Evolutionary conservation across 1,140 invertebrate species (phyloP).

Genomic region (Pseudomyrmex cubaensis): DNA sequence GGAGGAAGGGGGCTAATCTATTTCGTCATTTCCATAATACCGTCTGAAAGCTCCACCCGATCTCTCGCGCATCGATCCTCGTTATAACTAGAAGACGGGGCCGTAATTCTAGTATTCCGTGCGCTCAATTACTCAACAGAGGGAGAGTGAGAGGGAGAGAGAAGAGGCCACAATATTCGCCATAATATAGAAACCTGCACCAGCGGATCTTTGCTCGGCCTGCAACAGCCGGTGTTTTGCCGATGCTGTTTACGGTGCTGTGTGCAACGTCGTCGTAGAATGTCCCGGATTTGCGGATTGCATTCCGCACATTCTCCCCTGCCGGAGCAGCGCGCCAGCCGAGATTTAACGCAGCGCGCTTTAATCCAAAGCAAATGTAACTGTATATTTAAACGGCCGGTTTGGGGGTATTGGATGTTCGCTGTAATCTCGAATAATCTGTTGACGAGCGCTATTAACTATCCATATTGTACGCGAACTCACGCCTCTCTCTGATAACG

Average conservation of each 20-base stretch:
- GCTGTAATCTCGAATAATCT: slow-evolving; percentile 50
- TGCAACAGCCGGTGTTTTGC: slow-evolving; percentile 34
- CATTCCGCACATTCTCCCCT: slow-evolving; percentile 23
- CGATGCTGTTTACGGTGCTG: slow-evolving; percentile 26
- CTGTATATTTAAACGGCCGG: slow-evolving; percentile 49
- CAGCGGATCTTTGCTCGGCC: neutral
- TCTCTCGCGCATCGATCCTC: slow-evolving; percentile 5
- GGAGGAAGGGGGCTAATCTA: neutral
- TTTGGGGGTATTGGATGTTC: slow-evolving; percentile 8
- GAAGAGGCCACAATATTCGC: neutral
- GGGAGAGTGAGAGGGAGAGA: no score
- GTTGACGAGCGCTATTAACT: slow-evolving; percentile 40
- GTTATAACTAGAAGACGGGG: neutral
- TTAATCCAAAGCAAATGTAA: slow-evolving; percentile 47
- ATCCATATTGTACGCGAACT: slow-evolving; percentile 1
- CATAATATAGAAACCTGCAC: neutral
- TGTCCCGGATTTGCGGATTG: slow-evolving; percentile 37
- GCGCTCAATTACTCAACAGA: slow-evolving; percentile 30
- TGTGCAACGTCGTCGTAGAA: slow-evolving; percentile 42
- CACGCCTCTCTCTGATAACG: no score
- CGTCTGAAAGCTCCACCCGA: neutral
- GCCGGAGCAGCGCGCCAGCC: neutral
- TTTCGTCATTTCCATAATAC: slow-evolving; percentile 28
- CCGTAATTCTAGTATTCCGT: slow-evolving; percentile 16
- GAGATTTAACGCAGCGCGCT: slow-evolving; percentile 48